These are phyloP conservation scores for Peromyscus leucopus DNA, from an alignment of 2,113 vertebrate genomes.

Conservation along the genomic window DNA sequence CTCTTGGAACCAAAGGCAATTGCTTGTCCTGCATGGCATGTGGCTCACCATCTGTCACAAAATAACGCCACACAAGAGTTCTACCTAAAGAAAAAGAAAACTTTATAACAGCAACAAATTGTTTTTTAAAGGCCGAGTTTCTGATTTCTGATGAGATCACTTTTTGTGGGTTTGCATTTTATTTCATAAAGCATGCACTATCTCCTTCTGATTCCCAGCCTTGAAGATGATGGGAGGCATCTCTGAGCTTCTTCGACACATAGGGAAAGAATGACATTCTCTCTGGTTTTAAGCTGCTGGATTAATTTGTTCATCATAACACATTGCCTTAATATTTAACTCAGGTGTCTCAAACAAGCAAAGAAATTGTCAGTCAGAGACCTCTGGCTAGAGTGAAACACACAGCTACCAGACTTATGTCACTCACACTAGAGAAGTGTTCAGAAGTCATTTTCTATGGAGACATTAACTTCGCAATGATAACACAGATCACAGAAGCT, in stretches of 20 bases:
- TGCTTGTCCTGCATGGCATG: not conserved
- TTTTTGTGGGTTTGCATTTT: not conserved
- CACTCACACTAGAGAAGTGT: not conserved
- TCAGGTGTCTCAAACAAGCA: conserved; percentile 1
- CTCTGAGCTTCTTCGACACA: not conserved
- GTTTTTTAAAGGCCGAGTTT: not conserved
- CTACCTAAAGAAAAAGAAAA: not conserved
- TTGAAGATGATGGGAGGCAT: not conserved
- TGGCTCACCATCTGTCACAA: not conserved
- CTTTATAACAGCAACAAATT: not conserved
- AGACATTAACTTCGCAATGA: not conserved
- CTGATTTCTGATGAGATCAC: not conserved
- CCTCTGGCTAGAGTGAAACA: not conserved
- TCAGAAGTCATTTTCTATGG: not conserved
- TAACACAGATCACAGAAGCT: not conserved
- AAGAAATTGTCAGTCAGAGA: conserved; percentile 35
- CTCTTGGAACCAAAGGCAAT: not conserved
- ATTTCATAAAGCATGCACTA: not conserved
- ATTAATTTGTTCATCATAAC: not conserved
- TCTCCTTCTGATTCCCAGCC: not conserved
- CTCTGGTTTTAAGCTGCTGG: not conserved
- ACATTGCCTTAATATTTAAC: not conserved
- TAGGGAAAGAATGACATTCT: not conserved
- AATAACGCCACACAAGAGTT: not conserved
- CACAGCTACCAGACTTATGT: not conserved